These are phyloP conservation scores for Apis florea DNA, from an alignment of 1,140 invertebrate genomes.

Conservation along the genomic window DNA sequence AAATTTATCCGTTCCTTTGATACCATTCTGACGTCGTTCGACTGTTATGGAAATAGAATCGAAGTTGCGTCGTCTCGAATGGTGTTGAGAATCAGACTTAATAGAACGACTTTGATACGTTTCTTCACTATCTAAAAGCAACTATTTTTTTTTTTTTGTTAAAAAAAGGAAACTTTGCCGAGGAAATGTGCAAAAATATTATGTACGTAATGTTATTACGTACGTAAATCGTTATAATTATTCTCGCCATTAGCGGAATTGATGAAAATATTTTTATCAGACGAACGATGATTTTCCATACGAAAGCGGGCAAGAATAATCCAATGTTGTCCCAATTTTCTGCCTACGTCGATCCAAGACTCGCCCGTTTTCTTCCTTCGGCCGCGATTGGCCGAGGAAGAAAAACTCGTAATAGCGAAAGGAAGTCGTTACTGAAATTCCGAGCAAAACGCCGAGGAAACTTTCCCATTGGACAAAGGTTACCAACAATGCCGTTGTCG, in stretches of 20 bases:
- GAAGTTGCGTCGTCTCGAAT: not conserved
- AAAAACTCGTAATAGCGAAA: not conserved
- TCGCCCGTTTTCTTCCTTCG: not conserved
- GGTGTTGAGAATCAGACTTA: not conserved
- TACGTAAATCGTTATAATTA: too few species aligned
- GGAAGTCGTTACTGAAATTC: slow-evolving; percentile 45
- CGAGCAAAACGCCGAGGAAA: slow-evolving; percentile 20
- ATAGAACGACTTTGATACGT: not conserved
- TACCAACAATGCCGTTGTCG: slow-evolving; percentile 49
- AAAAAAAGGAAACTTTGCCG: not conserved
- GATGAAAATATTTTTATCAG: not conserved
- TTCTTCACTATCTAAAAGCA: not conserved
- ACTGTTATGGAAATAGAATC: slow-evolving; percentile 15
- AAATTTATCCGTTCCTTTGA: slow-evolving; percentile 11
- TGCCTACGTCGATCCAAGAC: too few species aligned
- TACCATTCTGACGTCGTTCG: not conserved
- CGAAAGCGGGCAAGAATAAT: not conserved
- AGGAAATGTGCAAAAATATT: too few species aligned
- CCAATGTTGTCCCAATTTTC: not conserved
- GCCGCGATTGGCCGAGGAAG: not conserved
- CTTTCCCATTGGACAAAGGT: slow-evolving; percentile 53
- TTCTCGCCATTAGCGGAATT: too few species aligned
- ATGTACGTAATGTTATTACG: too few species aligned
- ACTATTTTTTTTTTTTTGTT: not conserved
- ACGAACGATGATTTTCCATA: not conserved